phyloP scores from a whole-genome alignment of 2,888 invertebrate species.

The Willowsia nigromaculata region DNA sequence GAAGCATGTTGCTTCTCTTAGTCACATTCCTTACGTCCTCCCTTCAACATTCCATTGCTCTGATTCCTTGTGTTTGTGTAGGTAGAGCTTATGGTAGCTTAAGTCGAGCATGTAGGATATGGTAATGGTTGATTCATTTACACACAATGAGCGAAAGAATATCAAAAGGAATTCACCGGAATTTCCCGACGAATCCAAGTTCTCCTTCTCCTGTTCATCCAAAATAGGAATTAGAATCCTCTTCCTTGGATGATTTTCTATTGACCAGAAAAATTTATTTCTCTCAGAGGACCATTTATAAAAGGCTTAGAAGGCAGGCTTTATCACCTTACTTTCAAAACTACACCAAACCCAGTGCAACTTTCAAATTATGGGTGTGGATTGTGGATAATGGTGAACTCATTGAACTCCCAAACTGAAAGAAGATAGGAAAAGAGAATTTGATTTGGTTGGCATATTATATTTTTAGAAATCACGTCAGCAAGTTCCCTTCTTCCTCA shows the following conservation, averaged over 20 bases:
- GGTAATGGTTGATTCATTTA: conserved; percentile 18
- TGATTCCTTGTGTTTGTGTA: neutral
- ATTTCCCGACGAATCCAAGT: conserved; percentile 19
- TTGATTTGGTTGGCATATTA: neutral
- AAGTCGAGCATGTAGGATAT: neutral
- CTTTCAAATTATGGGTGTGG: too few relatives aligned
- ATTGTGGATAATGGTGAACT: neutral
- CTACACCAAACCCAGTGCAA: neutral
- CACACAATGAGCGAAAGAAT: neutral
- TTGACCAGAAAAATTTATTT: conserved; percentile 45
- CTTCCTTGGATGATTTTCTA: neutral
- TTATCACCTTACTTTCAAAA: neutral
- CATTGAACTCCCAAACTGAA: neutral
- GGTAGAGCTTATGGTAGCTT: neutral
- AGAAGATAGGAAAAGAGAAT: neutral
- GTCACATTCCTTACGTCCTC: neutral
- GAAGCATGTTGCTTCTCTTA: neutral
- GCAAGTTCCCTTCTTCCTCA: neutral
- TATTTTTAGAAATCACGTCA: conserved; percentile 49
- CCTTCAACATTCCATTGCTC: neutral
- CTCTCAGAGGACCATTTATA: conserved; percentile 49
- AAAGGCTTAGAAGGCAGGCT: conserved; percentile 11
- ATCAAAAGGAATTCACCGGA: conserved; percentile 19
- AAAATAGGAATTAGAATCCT: conserved; percentile 14
- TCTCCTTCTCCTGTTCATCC: neutral